Percentiles rank a stretch among this genome's conserved stretches.
phyloP scores from a whole-genome alignment of 2,888 invertebrate species.

The Gastracanthus pulcherrimus region DNA sequence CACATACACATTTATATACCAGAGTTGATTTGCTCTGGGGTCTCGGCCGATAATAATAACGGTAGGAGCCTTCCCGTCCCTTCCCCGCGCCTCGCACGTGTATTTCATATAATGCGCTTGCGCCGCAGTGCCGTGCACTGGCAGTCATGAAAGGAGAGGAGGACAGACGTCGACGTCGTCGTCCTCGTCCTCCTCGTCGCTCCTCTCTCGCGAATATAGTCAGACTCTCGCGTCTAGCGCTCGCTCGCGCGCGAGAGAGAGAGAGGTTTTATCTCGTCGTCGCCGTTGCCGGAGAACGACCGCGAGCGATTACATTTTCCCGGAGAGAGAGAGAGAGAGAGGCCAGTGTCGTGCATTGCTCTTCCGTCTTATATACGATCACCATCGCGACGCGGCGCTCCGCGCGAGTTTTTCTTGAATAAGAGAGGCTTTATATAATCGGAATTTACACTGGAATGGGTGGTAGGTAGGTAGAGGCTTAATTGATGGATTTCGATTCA shows the following conservation, averaged over 20 bases:
- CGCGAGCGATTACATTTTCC: constrained; percentile 27
- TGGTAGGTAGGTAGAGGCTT: no score
- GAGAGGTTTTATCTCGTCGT: no score
- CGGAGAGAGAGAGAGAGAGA: no score
- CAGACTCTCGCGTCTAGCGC: neutral
- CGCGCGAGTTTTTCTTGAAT: neutral
- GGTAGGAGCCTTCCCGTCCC: neutral
- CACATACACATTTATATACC: neutral
- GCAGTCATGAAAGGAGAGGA: constrained; percentile 26
- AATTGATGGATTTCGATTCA: no score
- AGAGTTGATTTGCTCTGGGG: neutral
- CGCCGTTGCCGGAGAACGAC: neutral
- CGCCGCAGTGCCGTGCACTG: neutral
- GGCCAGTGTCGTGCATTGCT: neutral
- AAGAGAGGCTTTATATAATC: neutral
- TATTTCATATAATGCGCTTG: constrained; percentile 3
- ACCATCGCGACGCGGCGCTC: neutral
- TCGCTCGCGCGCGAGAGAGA: neutral
- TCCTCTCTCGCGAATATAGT: neutral
- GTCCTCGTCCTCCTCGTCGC: constrained; percentile 1
- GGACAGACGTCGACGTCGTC: constrained; percentile 17
- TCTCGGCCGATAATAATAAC: constrained; percentile 45
- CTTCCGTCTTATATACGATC: neutral
- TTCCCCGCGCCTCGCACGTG: neutral
- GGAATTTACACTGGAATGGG: neutral